Conservation (phyloP, 2,113 vertebrate species). For the Nyctibius bracteatus region DNA sequence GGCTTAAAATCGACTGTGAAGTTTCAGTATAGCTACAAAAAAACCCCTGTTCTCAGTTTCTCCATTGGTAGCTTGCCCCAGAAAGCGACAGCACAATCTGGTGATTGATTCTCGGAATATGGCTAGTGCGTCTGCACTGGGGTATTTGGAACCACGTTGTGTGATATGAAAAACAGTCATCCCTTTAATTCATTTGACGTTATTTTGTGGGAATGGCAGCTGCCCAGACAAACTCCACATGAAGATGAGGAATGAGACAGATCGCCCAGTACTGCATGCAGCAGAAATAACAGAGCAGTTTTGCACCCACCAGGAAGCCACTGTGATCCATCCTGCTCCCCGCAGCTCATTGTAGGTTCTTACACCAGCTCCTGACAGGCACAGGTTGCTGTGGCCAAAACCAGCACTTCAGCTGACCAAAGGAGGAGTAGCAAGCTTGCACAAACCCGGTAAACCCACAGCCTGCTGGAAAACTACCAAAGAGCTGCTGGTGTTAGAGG, state of each 20-base stretch:
- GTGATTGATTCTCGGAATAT: neutral
- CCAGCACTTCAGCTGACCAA: neutral
- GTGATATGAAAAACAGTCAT: neutral
- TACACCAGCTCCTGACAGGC: neutral
- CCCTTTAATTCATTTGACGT: neutral
- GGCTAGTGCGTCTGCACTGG: neutral
- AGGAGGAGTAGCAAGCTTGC: neutral
- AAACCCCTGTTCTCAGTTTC: neutral
- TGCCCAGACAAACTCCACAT: neutral
- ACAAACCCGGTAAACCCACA: neutral
- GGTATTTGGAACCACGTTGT: neutral
- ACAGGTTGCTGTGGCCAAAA: neutral
- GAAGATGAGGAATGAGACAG: neutral
- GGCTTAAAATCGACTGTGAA: constrained; percentile 35
- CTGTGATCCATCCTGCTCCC: neutral
- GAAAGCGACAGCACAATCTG: neutral
- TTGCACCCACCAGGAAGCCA: neutral
- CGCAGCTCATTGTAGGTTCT: neutral
- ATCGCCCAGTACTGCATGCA: neutral
- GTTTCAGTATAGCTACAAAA: neutral
- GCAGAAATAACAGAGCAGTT: neutral
- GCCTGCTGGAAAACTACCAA: neutral
- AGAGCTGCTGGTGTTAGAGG: neutral
- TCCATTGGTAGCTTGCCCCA: neutral
- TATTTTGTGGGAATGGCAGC: neutral